These are phyloP conservation scores for Tipula confusa DNA, from an alignment of 2,888 invertebrate species.

Conservation along the genomic window DNA sequence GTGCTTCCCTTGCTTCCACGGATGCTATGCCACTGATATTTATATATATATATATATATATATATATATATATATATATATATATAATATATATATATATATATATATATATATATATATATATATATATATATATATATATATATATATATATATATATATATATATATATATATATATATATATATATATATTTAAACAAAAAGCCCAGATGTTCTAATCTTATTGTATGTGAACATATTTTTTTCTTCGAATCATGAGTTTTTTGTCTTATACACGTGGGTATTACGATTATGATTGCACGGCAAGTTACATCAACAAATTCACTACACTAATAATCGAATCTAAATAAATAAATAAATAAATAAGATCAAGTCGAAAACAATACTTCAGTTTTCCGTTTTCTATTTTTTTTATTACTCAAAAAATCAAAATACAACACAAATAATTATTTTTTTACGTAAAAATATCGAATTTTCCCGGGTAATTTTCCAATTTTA, in stretches of 20 bases:
- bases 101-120: not conserved
- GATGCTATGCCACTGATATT: too few species aligned
- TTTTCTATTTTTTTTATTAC: not conserved
- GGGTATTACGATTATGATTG: not conserved
- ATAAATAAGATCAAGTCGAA: not conserved
- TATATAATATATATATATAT: not conserved
- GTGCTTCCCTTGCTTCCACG: too few species aligned
- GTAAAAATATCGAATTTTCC: not conserved
- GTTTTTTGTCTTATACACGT: not conserved
- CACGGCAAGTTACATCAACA: not conserved
- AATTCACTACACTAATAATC: not conserved
- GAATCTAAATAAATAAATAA: not conserved
- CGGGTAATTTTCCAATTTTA: slow-evolving; percentile 12
- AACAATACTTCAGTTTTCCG: not conserved
- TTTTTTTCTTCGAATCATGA: not conserved
- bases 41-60: too few species aligned
- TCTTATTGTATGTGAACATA: not conserved
- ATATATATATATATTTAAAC: not conserved
- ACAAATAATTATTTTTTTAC: not conserved
- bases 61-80: too few species aligned
- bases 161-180: not conserved
- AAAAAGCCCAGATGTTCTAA: not conserved
- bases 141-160: not conserved
- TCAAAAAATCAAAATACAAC: not conserved
- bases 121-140: not conserved